Conservation (phyloP, 2,797 vertebrate genomes). For the Danio jaintianensis region DNA sequence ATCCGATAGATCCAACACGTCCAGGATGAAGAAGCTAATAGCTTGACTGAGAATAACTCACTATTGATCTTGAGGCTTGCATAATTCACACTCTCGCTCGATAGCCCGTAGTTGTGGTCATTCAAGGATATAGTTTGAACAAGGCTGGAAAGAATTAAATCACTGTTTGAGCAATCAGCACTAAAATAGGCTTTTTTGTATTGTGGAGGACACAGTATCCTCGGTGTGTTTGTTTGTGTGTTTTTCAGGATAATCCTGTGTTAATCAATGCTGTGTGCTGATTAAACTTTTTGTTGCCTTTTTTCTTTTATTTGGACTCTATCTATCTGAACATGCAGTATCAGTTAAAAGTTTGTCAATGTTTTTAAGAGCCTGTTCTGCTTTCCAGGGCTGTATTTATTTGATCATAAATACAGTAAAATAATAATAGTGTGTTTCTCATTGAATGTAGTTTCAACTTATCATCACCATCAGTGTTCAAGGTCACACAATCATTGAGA, state of each 20-base stretch:
- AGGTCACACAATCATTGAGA: too few relatives aligned
- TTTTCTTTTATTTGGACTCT: background rate
- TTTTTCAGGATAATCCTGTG: constrained; percentile 40
- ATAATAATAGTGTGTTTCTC: too few relatives aligned
- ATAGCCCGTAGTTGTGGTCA: constrained; percentile 35
- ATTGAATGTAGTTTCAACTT: too few relatives aligned
- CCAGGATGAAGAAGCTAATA: constrained; percentile 52
- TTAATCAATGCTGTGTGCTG: constrained; percentile 28
- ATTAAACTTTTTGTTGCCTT: constrained; percentile 18
- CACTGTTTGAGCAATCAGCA: constrained; percentile 43
- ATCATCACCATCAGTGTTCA: too few relatives aligned
- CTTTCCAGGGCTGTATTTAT: too few relatives aligned
- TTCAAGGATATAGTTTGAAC: constrained; percentile 52
- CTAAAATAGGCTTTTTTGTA: constrained; percentile 38
- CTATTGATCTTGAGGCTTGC: constrained; percentile 56
- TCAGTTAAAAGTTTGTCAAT: too few relatives aligned
- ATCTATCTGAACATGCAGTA: background rate
- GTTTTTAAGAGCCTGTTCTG: too few relatives aligned
- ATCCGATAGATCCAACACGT: constrained; percentile 54
- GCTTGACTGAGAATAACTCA: constrained; percentile 54
- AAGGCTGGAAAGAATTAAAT: constrained; percentile 44
- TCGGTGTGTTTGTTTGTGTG: constrained; percentile 25
- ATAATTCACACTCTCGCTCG: constrained; percentile 44
- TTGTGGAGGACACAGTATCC: constrained; percentile 26
- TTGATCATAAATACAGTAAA: too few relatives aligned